These are phyloP conservation scores for Diorhabda carinulata DNA, from an alignment of 1,140 invertebrate species.

Conservation along the genomic window DNA sequence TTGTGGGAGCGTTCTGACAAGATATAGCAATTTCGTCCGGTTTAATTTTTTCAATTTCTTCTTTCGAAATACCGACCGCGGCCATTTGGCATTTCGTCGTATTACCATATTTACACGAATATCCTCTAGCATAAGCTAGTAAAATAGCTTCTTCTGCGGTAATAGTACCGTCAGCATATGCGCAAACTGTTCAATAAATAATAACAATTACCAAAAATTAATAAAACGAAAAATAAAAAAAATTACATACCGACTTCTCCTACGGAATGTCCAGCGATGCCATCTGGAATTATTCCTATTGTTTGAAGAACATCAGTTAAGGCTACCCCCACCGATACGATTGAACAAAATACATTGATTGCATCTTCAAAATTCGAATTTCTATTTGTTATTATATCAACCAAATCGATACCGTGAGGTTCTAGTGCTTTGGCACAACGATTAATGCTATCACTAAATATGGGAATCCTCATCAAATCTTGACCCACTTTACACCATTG, in stretches of 20 bases:
- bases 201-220: conserved; percentile 4
- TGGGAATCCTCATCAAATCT: conserved; percentile 71
- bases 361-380: conserved; percentile 74
- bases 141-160: conserved; percentile 78
- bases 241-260: conserved; percentile 60
- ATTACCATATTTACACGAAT: conserved; percentile 73
- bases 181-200: conserved; percentile 59
- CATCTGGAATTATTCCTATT: conserved; percentile 78
- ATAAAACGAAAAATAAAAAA: background rate
- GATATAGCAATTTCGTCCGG: conserved; percentile 70
- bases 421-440: conserved; percentile 69
- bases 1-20: conserved; percentile 79
- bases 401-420: conserved; percentile 73
- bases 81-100: conserved; percentile 78
- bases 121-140: conserved; percentile 77
- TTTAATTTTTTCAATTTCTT: conserved; percentile 53
- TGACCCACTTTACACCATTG: conserved; percentile 92
- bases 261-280: conserved; percentile 91
- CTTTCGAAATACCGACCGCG: conserved; percentile 58
- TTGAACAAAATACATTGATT: conserved; percentile 81
- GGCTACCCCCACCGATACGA: conserved; percentile 89
- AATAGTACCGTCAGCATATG: conserved; percentile 80
- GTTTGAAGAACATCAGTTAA: conserved; percentile 74
- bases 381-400: conserved; percentile 69
- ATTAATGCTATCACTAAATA: conserved; percentile 71